Evolutionary conservation across 2,797 vertebrate genomes (phyloP).

Genomic region (Acanthis flammea): DNA sequence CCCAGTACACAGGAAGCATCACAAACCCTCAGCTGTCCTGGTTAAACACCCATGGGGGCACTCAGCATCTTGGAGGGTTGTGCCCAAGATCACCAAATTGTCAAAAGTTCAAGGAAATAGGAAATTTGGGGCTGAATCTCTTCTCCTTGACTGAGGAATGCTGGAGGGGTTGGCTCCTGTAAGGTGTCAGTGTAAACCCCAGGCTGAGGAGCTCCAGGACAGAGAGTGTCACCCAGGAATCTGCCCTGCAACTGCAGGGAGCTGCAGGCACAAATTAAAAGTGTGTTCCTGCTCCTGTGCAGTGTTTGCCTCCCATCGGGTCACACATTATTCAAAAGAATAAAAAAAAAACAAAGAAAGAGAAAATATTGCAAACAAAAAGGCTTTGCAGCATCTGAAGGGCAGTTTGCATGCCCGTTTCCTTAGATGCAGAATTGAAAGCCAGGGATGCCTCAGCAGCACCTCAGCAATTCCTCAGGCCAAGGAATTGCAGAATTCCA

Average conservation of each 20-base stretch:
- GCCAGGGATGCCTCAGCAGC: not conserved
- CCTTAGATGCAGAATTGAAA: not conserved
- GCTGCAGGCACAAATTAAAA: not conserved
- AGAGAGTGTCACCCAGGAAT: not conserved
- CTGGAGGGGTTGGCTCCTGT: not conserved
- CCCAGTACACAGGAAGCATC: not conserved
- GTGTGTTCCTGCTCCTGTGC: not conserved
- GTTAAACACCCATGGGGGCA: not conserved
- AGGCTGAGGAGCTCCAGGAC: not conserved
- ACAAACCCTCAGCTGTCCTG: not conserved
- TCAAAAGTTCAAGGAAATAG: not conserved
- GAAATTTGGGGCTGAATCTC: not conserved
- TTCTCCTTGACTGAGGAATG: not conserved
- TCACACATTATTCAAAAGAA: not conserved
- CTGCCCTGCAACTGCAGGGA: not conserved
- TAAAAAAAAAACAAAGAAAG: accelerated
- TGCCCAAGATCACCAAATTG: not conserved
- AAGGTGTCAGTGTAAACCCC: not conserved
- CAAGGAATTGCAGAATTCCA: not conserved
- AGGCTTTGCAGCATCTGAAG: not conserved
- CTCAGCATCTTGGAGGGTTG: not conserved
- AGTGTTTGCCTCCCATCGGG: not conserved
- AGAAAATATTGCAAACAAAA: not conserved
- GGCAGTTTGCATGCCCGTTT: not conserved
- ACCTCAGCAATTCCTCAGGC: not conserved